These are phyloP conservation scores for Neolamprologus sp. DNA, from an alignment of 2,113 vertebrate genomes.

Conservation along the genomic window DNA sequence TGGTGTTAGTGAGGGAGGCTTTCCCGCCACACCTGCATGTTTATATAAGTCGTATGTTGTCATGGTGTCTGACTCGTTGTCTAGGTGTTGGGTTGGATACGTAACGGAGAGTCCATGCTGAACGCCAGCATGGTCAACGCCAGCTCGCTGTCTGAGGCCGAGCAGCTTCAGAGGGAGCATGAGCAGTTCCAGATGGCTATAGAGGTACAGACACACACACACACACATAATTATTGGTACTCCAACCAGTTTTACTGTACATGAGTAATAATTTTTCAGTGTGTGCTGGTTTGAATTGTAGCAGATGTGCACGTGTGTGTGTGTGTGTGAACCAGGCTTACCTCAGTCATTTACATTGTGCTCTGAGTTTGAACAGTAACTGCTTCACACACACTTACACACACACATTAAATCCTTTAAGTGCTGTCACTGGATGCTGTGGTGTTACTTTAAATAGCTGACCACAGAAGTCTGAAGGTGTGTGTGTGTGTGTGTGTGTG, in stretches of 20 bases:
- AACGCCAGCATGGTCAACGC: slow-evolving; percentile 95
- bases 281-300: slow-evolving; percentile 13
- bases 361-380: slow-evolving; percentile 16
- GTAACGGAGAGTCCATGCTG: slow-evolving; percentile 96
- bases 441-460: slow-evolving; percentile 8
- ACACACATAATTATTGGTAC: slow-evolving; percentile 18
- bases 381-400: background rate
- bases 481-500: background rate
- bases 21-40: background rate
- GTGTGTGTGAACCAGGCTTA: background rate
- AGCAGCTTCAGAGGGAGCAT: slow-evolving; percentile 95
- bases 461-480: background rate
- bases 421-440: background rate
- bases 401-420: background rate
- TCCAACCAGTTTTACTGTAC: slow-evolving; percentile 10
- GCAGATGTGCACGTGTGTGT: slow-evolving; percentile 1
- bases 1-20: background rate
- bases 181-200: slow-evolving; percentile 89
- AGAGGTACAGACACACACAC: slow-evolving; percentile 16
- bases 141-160: slow-evolving; percentile 94
- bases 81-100: slow-evolving; percentile 96
- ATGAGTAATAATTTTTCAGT: slow-evolving; percentile 22
- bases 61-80: background rate
- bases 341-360: background rate
- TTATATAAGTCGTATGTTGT: background rate